These are phyloP conservation scores for Sialis lutaria DNA, from an alignment of 2,888 invertebrate species.

Conservation along the genomic window DNA sequence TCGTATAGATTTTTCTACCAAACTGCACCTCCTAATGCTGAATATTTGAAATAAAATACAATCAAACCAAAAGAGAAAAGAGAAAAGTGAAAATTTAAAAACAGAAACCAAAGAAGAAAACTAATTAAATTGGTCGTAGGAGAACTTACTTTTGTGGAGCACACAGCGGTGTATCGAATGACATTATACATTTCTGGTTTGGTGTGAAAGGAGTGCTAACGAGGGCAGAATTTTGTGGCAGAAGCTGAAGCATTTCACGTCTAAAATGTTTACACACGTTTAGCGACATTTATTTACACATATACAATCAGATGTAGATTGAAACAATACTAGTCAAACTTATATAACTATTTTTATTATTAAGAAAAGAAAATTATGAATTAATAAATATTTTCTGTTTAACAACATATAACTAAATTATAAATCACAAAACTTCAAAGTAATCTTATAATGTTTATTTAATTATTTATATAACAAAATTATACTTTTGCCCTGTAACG, in stretches of 20 bases:
- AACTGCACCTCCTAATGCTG: conserved; percentile 1
- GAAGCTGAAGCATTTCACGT: conserved; percentile 38
- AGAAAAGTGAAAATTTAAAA: background rate
- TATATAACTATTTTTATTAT: background rate
- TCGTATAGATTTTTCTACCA: conserved; percentile 5
- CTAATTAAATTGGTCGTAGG: background rate
- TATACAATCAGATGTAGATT: background rate
- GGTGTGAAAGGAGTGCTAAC: conserved; percentile 35
- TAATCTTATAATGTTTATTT: too few species aligned
- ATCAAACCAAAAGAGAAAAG: conserved; percentile 1
- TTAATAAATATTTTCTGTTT: background rate
- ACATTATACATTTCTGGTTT: conserved; percentile 13
- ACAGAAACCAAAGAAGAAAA: background rate
- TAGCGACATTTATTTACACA: too few species aligned
- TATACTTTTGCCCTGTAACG: too few species aligned
- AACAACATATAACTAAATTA: too few species aligned
- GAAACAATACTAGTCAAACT: background rate
- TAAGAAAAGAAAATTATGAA: conserved; percentile 5
- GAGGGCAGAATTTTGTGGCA: conserved; percentile 38
- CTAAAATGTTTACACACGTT: conserved; percentile 21
- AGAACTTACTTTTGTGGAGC: conserved; percentile 37
- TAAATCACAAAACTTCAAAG: too few species aligned
- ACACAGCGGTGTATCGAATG: conserved; percentile 23
- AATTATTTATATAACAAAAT: too few species aligned
- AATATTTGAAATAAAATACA: conserved; percentile 5